Percentiles rank a stretch among this genome's conserved stretches.
These are phyloP conservation scores for Doryteuthis pealeii DNA, from an alignment of 1,140 invertebrate species.

Conservation along the genomic window DNA sequence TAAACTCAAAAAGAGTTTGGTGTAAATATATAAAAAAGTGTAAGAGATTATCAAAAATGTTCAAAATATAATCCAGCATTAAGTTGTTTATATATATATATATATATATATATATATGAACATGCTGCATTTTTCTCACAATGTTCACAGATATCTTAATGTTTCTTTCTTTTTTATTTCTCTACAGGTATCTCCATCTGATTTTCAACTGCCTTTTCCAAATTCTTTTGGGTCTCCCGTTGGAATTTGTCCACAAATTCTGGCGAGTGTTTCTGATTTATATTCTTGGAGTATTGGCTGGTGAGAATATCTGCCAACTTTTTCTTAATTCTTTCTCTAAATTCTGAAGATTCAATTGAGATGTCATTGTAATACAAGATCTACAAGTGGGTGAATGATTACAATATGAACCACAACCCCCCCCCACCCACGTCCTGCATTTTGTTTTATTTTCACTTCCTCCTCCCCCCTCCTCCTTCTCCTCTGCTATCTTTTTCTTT, in stretches of 20 bases:
- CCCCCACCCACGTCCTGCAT: too few species aligned
- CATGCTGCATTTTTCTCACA: too few species aligned
- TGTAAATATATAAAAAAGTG: too few species aligned
- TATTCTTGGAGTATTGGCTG: slow-evolving; percentile 56
- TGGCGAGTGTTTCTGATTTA: slow-evolving; percentile 75
- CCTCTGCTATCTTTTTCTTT: too few species aligned
- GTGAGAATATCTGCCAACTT: slow-evolving; percentile 28
- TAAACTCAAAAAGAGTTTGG: too few species aligned
- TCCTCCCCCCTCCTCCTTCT: too few species aligned
- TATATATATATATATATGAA: neutral
- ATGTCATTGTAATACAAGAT: neutral
- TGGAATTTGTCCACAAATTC: slow-evolving; percentile 95
- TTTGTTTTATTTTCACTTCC: too few species aligned
- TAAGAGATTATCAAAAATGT: too few species aligned
- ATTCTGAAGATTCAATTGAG: neutral
- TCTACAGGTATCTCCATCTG: slow-evolving; percentile 74
- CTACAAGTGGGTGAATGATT: too few species aligned
- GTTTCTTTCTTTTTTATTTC: slow-evolving; percentile 19
- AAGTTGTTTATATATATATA: slow-evolving; percentile 8
- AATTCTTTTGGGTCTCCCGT: slow-evolving; percentile 84
- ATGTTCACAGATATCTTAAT: neutral
- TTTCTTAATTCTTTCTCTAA: neutral
- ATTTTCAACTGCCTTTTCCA: slow-evolving; percentile 90
- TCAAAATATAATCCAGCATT: too few species aligned
- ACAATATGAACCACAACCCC: too few species aligned